phyloP scores from a whole-genome alignment of 1,140 invertebrate species.

The Cherax destructor region DNA sequence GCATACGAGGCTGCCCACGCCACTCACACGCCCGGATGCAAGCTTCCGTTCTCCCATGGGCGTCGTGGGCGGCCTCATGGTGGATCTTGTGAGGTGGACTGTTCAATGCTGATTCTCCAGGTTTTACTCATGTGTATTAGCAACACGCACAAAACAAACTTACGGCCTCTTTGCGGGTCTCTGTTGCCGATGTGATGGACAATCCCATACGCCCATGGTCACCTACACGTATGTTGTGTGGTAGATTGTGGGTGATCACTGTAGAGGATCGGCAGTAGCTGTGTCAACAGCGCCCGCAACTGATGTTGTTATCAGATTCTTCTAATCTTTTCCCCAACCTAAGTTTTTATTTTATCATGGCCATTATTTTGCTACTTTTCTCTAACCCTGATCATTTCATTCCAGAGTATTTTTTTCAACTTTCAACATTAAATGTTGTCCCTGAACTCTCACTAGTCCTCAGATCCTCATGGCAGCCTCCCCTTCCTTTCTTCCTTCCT shows the following conservation, averaged over 20 bases:
- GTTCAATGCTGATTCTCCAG: constrained; percentile 5
- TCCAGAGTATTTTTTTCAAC: not conserved
- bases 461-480: constrained; percentile 22
- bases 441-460: not conserved
- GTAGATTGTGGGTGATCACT: not conserved
- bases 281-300: constrained; percentile 14
- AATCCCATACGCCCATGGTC: constrained; percentile 11
- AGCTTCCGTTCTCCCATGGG: constrained; percentile 26
- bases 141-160: constrained; percentile 24
- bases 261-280: constrained; percentile 13
- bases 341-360: not conserved
- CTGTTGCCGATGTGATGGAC: constrained; percentile 19
- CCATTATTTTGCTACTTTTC: not conserved
- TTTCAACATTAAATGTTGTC: not conserved
- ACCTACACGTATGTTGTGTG: not conserved
- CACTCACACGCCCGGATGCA: constrained; percentile 33
- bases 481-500: not conserved
- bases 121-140: constrained; percentile 27
- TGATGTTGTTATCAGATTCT: constrained; percentile 7
- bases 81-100: constrained; percentile 29
- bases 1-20: constrained; percentile 14
- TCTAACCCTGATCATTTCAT: not conserved
- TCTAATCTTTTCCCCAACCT: no score
- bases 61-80: constrained; percentile 7
- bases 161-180: not conserved